Evolutionary conservation across 2,797 vertebrate species (phyloP).

Genomic region (Sylvilagus floridanus): DNA sequence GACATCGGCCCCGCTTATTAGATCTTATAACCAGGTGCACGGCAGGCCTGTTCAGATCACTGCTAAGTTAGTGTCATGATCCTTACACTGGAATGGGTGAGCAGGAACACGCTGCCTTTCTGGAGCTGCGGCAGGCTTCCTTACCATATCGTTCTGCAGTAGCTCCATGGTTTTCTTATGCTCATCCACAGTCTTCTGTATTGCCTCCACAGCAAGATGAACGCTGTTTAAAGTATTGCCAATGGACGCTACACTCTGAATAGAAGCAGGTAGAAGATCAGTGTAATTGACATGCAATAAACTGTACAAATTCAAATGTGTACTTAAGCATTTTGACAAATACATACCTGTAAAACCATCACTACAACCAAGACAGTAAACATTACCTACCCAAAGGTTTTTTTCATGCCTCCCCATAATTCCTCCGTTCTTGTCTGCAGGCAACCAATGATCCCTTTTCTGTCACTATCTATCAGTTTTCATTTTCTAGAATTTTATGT

Average conservation of each 20-base stretch:
- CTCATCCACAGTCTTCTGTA: conserved; percentile 92
- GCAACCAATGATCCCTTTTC: conserved; percentile 26
- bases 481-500: conserved; percentile 59
- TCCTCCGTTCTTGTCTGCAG: background rate
- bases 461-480: conserved; percentile 36
- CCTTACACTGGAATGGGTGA: background rate
- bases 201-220: conserved; percentile 95
- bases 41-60: conserved; percentile 29
- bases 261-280: conserved; percentile 54
- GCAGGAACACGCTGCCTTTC: background rate
- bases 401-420: background rate
- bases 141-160: conserved; percentile 89
- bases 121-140: conserved; percentile 22
- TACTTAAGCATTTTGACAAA: conserved; percentile 19
- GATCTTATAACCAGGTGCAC: conserved; percentile 12
- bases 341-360: conserved; percentile 1
- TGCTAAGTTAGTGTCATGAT: background rate
- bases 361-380: conserved; percentile 45
- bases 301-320: conserved; percentile 40
- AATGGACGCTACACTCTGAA: conserved; percentile 96
- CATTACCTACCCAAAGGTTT: conserved; percentile 13
- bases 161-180: conserved; percentile 90
- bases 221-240: conserved; percentile 97
- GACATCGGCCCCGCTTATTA: background rate
- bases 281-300: conserved; percentile 32